Conservation (phyloP, 1,140 invertebrate species). For the Manduca sexta region DNA sequence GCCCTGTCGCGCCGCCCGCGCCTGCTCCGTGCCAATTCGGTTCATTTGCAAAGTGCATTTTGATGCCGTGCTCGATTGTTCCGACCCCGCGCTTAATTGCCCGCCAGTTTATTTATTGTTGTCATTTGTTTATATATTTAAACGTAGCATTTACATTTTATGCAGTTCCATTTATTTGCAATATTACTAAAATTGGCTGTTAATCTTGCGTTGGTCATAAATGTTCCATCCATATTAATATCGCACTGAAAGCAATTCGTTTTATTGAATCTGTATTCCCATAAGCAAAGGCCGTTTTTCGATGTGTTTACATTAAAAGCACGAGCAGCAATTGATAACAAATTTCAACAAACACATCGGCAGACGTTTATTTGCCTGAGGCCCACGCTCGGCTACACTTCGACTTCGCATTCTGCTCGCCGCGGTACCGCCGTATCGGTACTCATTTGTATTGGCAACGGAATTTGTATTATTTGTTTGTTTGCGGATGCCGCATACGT, state of each 20-base stretch:
- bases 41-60: slow-evolving; percentile 73
- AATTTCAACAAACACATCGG: slow-evolving; percentile 64
- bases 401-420: slow-evolving; percentile 51
- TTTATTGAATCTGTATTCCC: background rate
- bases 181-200: background rate
- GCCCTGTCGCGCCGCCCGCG: background rate
- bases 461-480: slow-evolving; percentile 67
- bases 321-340: slow-evolving; percentile 55
- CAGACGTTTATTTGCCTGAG: slow-evolving; percentile 64
- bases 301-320: slow-evolving; percentile 37
- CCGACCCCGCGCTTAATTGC: slow-evolving; percentile 64
- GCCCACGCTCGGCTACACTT: slow-evolving; percentile 52
- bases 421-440: slow-evolving; percentile 60
- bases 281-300: slow-evolving; percentile 9
- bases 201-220: no score
- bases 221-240: no score
- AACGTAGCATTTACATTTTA: background rate
- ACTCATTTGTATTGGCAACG: slow-evolving; percentile 67
- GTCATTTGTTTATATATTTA: slow-evolving; percentile 43
- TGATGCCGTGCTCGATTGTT: slow-evolving; percentile 62
- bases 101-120: slow-evolving; percentile 63
- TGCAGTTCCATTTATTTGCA: background rate
- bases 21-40: slow-evolving; percentile 8
- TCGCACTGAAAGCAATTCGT: background rate
- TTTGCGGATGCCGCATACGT: slow-evolving; percentile 62